Evolutionary conservation across 2,797 vertebrate species (phyloP).

Genomic region (Margarornis squamiger): DNA sequence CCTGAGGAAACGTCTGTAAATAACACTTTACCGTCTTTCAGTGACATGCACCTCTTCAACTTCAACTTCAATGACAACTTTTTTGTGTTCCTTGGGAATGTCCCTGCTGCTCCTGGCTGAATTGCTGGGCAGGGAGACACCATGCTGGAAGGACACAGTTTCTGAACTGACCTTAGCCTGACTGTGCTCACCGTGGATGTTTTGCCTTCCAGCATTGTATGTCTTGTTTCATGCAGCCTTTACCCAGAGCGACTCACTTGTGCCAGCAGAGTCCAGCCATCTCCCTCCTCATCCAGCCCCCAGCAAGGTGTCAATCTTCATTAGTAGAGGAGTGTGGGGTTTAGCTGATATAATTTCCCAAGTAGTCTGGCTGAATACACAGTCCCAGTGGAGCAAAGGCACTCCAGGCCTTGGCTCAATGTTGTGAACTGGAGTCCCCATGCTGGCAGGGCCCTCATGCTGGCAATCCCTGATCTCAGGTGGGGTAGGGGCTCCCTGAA

Average conservation of each 20-base stretch:
- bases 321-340: not conserved
- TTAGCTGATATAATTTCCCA: not conserved
- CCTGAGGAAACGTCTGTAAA: not conserved
- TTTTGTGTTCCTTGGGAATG: not conserved
- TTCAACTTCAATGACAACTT: not conserved
- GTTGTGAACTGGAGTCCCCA: accelerated
- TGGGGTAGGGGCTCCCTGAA: not conserved
- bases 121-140: not conserved
- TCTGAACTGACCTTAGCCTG: not conserved
- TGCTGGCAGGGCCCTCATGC: not conserved
- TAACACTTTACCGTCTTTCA: not conserved
- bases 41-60: not conserved
- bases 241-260: not conserved
- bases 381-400: not conserved
- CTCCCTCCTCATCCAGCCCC: not conserved
- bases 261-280: not conserved
- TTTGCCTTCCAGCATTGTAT: not conserved
- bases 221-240: not conserved
- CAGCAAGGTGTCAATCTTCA: not conserved
- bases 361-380: not conserved
- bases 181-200: accelerated
- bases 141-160: not conserved
- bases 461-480: not conserved
- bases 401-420: not conserved
- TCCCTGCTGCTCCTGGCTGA: not conserved